These are phyloP conservation scores for Oegoconia quadripuncta DNA, from an alignment of 2,888 invertebrate genomes.

Conservation along the genomic window DNA sequence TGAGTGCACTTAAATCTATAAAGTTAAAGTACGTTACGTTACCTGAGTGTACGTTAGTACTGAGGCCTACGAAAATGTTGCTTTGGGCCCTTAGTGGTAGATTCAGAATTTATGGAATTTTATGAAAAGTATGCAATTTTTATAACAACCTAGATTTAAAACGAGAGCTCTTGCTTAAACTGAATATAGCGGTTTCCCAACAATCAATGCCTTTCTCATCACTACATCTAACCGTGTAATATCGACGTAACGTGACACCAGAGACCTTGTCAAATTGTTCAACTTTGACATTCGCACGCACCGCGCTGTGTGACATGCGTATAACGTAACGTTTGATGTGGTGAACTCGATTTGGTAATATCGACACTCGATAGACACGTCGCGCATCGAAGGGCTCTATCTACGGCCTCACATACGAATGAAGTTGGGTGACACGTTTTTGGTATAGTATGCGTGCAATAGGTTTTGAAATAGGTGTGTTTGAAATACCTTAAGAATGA, in stretches of 20 bases:
- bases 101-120: too few relatives aligned
- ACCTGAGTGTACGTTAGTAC: too few relatives aligned
- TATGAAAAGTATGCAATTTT: too few relatives aligned
- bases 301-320: constrained; percentile 24
- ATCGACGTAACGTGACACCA: constrained; percentile 2
- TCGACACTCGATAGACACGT: neutral
- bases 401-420: constrained; percentile 16
- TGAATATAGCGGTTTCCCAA: too few relatives aligned
- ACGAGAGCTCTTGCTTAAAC: too few relatives aligned
- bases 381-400: constrained; percentile 5
- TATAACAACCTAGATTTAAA: too few relatives aligned
- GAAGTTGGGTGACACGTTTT: constrained; percentile 20
- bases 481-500: too few relatives aligned
- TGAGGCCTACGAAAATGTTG: too few relatives aligned
- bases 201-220: neutral
- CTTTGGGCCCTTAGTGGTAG: too few relatives aligned
- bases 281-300: constrained; percentile 47
- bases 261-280: constrained; percentile 37
- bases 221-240: neutral
- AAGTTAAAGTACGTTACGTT: too few relatives aligned
- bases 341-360: constrained; percentile 12
- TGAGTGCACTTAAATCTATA: too few relatives aligned
- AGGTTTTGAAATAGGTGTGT: constrained; percentile 17
- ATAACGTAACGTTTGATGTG: constrained; percentile 26
- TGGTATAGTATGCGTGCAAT: constrained; percentile 12